Base-by-base conservation (phyloP, 1,140 invertebrate species). In the Cephus cinctus region DNA sequence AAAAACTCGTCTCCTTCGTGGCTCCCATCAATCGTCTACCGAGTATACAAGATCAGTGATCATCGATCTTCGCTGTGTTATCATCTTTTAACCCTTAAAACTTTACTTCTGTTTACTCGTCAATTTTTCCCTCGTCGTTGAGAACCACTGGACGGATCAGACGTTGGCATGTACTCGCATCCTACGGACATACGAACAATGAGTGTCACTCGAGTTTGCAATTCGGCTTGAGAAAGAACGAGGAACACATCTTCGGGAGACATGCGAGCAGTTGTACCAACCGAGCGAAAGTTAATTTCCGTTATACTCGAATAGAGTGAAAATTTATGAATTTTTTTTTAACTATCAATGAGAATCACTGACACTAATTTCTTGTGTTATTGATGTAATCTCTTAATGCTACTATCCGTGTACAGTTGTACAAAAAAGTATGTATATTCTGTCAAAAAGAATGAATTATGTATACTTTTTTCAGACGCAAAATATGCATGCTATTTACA, bases 1-100 rank as follows among this genome's bases (percentile, higher is more conserved):
- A 71, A 71, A 71, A 71, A 71, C 67, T 71, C 63, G 69, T 69
- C 65, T 65, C 52, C 38, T 12, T 23, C 38, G 45, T 12, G 39
- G 52, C 34, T 41, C 21, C 45, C 58, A 59, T 61, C 61, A 58
- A 63, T 63, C 61, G 50, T 53, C 43, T 40, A 41, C 43, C 46
- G 32, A 23, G 42, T 32, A 41, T 41, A n/a, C 34, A 18, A 8
- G 19, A 36, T 18, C 34, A 36, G 34, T 14, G 34, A 36, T n/a
- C n/a, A n/a, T n/a, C n/a, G n/a, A n/a, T n/a, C n/a, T n/a, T n/a
- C n/a, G n/a, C n/a, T n/a, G n/a, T n/a, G n/a, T n/a, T n/a, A n/a
- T n/a, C n/a, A n/a, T n/a, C n/a, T n/a, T n/a, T n/a, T n/a, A n/a
- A n/a, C n/a, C n/a, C n/a, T n/a, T n/a, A n/a, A n/a, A n/a, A n/a